phyloP scores from a whole-genome alignment of 2,888 invertebrate species.

The Allolobophora icterica region DNA sequence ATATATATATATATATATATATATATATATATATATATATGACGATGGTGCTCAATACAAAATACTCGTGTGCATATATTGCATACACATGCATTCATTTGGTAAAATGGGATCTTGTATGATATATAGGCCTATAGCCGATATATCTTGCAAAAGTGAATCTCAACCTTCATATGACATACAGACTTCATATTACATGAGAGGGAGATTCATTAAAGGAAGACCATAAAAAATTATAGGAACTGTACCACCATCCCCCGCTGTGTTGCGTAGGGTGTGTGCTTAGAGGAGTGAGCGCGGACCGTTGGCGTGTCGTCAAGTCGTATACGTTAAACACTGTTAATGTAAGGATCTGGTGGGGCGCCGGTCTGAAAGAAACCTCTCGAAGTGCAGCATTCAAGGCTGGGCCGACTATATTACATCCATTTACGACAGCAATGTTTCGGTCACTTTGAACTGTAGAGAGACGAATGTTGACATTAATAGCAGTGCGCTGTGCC shows the following conservation, averaged over 20 bases:
- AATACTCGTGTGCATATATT: no score
- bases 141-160: background rate
- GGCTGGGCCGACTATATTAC: background rate
- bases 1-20: no score
- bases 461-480: background rate
- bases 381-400: background rate
- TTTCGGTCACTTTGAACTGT: background rate
- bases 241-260: background rate
- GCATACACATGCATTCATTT: no score
- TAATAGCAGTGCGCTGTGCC: background rate
- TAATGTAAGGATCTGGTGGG: background rate
- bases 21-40: no score
- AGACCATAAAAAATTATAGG: background rate
- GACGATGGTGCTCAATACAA: no score
- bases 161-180: background rate
- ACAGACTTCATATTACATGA: background rate
- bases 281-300: background rate
- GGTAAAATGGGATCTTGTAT: no score
- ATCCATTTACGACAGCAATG: background rate
- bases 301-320: background rate
- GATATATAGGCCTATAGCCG: no score
- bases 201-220: background rate
- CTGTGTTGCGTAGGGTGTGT: background rate
- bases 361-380: background rate
- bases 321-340: background rate